phyloP scores from a whole-genome alignment of 2,113 vertebrate genomes.

The Sitta europaea region DNA sequence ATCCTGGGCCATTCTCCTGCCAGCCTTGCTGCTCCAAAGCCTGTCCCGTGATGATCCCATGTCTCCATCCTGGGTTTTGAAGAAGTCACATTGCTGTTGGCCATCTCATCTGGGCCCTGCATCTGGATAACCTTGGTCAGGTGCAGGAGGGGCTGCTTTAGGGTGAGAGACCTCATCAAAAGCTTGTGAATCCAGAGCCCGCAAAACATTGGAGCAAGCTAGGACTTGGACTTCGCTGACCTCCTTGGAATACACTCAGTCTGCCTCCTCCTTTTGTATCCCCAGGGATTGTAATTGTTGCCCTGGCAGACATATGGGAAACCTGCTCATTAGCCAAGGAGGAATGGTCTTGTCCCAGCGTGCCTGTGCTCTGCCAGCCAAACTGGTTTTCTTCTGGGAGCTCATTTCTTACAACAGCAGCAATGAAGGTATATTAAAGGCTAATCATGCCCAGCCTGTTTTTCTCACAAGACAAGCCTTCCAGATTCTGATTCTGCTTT shows the following conservation, averaged over 20 bases:
- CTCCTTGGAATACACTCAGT: not conserved
- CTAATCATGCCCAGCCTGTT: not conserved
- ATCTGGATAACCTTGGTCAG: not conserved
- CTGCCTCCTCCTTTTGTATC: not conserved
- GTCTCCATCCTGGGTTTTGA: not conserved
- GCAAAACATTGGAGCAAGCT: not conserved
- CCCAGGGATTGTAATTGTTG: not conserved
- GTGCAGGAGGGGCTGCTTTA: not conserved
- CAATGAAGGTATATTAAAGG: not conserved
- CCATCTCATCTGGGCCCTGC: not conserved
- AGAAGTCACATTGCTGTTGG: not conserved
- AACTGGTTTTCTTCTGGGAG: not conserved
- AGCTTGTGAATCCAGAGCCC: not conserved
- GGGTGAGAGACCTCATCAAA: not conserved
- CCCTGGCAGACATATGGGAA: not conserved
- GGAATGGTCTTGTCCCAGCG: not conserved
- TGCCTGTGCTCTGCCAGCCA: not conserved
- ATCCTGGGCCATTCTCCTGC: not conserved
- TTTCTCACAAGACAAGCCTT: conserved; percentile 10
- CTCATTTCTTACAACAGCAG: not conserved
- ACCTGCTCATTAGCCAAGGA: not conserved
- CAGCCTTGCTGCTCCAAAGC: not conserved
- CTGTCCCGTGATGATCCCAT: fast-evolving
- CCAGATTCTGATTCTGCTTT: not conserved
- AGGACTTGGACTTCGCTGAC: not conserved